Evolutionary conservation across 1,140 invertebrate species (phyloP), one percentile per base, ranked within the genome.

Genomic region (Heliconius eleuchia): DNA sequence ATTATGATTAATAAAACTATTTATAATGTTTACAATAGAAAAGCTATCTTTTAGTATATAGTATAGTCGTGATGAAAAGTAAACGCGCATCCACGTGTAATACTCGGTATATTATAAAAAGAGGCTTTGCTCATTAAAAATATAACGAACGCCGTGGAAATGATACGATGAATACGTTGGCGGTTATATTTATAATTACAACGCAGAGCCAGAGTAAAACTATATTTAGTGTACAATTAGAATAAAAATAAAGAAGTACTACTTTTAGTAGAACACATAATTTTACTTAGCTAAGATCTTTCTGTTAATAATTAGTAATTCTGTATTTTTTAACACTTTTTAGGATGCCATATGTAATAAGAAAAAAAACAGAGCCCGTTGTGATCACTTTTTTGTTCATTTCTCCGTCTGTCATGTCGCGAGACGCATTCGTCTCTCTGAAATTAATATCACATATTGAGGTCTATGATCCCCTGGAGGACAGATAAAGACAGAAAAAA

Each of bases 71-170:
- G 60, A 66, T 66, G 27, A 66, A 66, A 66, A 66, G 60, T 66
- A 66, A 66, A 30, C 60, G 60, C 27, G 60, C 60, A 66, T 18
- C 27, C 23, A 66, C 27, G 60, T 66, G 60, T 30, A 30, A 30
- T 66, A 66, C 27, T 30, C 9, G 1, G 60, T 27, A 66, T 66
- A 30, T 27, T 66, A 66, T 66, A 66, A 27, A 66, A 30, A 30
- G 60, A 30, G 60, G 23, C 55, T 66, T 66, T 66, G 27, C 60
- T 66, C 60, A 66, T 66, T 66, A 66, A 66, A 66, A 66, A 66
- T n/a, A 66, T 66, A 66, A 66, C 27, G 60, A 66, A 30, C 3
- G 60, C 13, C 60, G 27, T 66, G 60, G 60, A 66, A 66, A 66
- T 66, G 60, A 66, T 66, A 66, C 60, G 60, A 30, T 66, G 60